These are phyloP conservation scores for Smutsia temminckii DNA, from an alignment of 2,797 vertebrate species.

Conservation along the genomic window DNA sequence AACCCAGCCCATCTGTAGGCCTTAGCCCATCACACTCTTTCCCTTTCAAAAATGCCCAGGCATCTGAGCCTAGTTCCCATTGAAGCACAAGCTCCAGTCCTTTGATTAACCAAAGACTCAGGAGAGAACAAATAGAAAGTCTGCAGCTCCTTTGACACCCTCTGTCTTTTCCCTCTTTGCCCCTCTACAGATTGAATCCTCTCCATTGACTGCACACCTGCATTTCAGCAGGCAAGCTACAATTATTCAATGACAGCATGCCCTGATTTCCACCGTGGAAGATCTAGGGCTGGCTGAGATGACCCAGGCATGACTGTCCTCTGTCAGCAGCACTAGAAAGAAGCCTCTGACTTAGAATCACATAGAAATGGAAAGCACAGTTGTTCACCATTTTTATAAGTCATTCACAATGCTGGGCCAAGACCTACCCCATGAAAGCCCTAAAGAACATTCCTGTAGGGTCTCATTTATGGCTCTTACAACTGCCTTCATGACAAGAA, in stretches of 20 bases:
- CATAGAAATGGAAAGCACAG: background rate
- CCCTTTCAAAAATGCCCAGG: background rate
- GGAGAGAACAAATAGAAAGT: background rate
- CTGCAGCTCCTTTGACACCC: background rate
- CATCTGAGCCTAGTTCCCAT: background rate
- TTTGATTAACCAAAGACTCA: background rate
- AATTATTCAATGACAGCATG: conserved; percentile 27
- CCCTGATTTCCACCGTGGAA: background rate
- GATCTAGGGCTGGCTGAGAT: background rate
- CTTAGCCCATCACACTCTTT: background rate
- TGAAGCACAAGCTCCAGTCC: background rate
- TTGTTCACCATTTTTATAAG: background rate
- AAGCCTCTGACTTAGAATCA: conserved; percentile 32
- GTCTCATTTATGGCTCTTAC: background rate
- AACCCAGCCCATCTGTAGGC: background rate
- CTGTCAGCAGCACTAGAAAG: background rate
- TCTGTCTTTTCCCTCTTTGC: background rate
- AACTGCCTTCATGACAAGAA: background rate
- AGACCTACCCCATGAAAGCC: background rate
- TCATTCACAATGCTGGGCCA: background rate
- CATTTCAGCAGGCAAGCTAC: background rate
- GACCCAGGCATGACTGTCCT: background rate
- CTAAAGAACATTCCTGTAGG: background rate
- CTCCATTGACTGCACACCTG: conserved; percentile 29
- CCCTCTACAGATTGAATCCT: conserved; percentile 24